A percentile compares a stretch with the other conserved stretches of the same genome.
Conservation (phyloP, 2,797 vertebrate species). For the Sebastiscus tertius region DNA sequence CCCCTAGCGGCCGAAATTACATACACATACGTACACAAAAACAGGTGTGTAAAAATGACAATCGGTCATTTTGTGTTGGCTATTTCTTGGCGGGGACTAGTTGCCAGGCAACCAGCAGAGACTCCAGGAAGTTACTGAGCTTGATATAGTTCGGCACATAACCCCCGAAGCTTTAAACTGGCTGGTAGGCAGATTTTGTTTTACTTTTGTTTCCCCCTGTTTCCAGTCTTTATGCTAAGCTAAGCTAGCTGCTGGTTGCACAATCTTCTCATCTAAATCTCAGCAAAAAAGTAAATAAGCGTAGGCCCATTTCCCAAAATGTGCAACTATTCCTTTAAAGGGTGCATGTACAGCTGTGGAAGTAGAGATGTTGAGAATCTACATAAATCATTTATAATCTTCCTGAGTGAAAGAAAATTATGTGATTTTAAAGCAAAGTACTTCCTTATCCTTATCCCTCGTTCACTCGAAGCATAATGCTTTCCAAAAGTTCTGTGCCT, state of each 20-base stretch:
- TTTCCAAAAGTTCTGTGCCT: slow-evolving; percentile 21
- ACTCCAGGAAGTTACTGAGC: not conserved
- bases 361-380: not conserved
- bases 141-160: not conserved
- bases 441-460: slow-evolving; percentile 22
- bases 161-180: not conserved
- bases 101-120: not conserved
- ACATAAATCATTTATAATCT: not conserved
- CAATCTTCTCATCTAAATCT: not conserved
- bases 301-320: not conserved
- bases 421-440: slow-evolving; percentile 27
- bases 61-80: not conserved
- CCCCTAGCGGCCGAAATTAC: too few relatives aligned
- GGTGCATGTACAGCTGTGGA: not conserved
- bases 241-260: not conserved
- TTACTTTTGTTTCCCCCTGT: not conserved
- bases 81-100: not conserved
- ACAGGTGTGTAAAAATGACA: not conserved
- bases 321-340: not conserved
- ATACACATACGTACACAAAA: not conserved
- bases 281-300: not conserved
- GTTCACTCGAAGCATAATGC: slow-evolving; percentile 13
- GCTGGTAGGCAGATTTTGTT: not conserved
- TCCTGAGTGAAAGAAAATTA: slow-evolving; percentile 12
- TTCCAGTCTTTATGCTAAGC: not conserved